phyloP scores from a whole-genome alignment of 1,140 invertebrate species.

The Ceratina calcarata region DNA sequence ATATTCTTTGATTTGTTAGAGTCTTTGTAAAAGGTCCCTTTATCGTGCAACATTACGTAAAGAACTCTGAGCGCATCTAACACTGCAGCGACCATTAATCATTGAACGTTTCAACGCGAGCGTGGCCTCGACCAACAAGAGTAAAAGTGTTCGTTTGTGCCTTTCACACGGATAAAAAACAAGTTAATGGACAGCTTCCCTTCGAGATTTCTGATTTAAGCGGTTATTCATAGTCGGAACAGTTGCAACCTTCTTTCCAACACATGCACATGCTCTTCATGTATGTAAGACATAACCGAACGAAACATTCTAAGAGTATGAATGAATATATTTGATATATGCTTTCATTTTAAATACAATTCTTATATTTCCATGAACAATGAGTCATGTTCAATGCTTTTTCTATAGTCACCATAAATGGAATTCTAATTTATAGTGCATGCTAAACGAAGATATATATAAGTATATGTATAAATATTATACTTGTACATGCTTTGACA shows the following conservation, averaged over 20 bases:
- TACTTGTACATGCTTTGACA: too few relatives aligned
- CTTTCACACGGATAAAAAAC: background rate
- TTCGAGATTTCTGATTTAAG: slow-evolving; percentile 5
- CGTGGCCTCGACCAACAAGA: background rate
- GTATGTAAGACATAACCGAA: too few relatives aligned
- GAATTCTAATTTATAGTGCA: too few relatives aligned
- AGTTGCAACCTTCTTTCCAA: background rate
- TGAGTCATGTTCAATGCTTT: too few relatives aligned
- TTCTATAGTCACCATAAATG: too few relatives aligned
- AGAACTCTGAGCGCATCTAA: background rate
- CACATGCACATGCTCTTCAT: too few relatives aligned
- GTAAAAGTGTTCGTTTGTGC: background rate
- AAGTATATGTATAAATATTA: too few relatives aligned
- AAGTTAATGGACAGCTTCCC: background rate
- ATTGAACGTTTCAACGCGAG: background rate
- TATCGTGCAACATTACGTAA: background rate
- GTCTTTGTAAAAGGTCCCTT: background rate
- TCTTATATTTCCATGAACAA: too few relatives aligned
- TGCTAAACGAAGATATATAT: too few relatives aligned
- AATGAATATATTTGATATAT: too few relatives aligned
- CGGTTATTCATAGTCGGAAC: background rate
- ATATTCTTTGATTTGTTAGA: background rate
- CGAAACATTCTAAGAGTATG: too few relatives aligned
- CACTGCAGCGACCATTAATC: background rate
- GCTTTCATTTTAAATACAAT: too few relatives aligned